These are phyloP conservation scores for Cantharis rufa DNA, from an alignment of 2,888 invertebrate species.

Conservation along the genomic window DNA sequence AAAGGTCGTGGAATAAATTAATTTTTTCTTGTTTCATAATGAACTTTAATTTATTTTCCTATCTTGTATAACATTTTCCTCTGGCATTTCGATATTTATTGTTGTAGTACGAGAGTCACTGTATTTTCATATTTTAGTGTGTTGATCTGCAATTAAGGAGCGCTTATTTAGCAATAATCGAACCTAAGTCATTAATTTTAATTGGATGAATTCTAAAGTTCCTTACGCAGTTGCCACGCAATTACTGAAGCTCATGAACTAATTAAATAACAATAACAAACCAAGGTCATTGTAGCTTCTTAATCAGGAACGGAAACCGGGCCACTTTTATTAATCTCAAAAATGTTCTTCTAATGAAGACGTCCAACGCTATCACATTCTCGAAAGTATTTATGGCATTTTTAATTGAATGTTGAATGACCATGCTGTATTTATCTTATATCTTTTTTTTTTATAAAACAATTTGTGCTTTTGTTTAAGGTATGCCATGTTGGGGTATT, in stretches of 20 bases:
- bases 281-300: conserved; percentile 32
- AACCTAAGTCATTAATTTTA: conserved; percentile 49
- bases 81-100: conserved; percentile 21
- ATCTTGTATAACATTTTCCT: conserved; percentile 20
- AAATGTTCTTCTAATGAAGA: conserved; percentile 13
- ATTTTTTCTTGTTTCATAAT: conserved; percentile 23
- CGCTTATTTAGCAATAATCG: conserved; percentile 45
- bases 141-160: conserved; percentile 41
- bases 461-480: not conserved
- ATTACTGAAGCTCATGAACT: conserved; percentile 44
- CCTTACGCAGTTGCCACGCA: conserved; percentile 42
- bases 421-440: too few relatives aligned
- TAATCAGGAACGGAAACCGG: conserved; percentile 33
- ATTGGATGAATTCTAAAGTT: conserved; percentile 44
- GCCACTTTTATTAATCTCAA: conserved; percentile 20
- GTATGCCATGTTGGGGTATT: not conserved
- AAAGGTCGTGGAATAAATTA: conserved; percentile 12
- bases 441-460: not conserved
- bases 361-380: not conserved
- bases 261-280: conserved; percentile 44
- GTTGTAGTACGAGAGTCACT: not conserved
- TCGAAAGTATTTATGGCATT: not conserved
- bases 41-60: conserved; percentile 22
- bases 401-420: too few relatives aligned
- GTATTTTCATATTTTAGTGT: conserved; percentile 27